Base-by-base conservation (phyloP, 2,113 vertebrate genomes). In the Hemiscyllium ocellatum region DNA sequence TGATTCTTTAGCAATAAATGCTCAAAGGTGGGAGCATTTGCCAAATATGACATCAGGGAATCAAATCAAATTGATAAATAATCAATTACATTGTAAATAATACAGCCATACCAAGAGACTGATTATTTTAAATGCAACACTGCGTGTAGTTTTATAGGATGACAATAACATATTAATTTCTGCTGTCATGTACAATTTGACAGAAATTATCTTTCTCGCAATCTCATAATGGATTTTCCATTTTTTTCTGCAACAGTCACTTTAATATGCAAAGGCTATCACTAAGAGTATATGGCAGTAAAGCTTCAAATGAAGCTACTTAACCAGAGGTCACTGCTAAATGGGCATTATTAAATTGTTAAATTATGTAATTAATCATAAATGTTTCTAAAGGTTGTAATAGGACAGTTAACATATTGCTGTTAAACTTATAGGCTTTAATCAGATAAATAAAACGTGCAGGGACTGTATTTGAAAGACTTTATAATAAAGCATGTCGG, bases 311-410 rank as follows among this genome's bases (percentile, higher is more conserved):
- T 87, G 50, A 24, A 52, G 85, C 17, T 17, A 85, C 80, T 85
- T 85, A 85, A 87, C 26, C 29, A 56, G 24, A 89, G 86, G 86
- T 89, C 86, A 56, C 86, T 15, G 24, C 86, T 89, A 89, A 89
- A 56, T 89, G 24, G 50, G 26, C 50, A 56, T 24, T 56, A 89
- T 89, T 89, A 89, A 89, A 89, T 89, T 89, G 47, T 89, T 89
- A 26, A 89, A 50, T 86, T 50, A 86, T 24, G 22, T 56, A 1
- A 89, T 89, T 61, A 56, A 56, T 56, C 24, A 24, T 89, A 29
- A 52, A 3, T 76, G 26, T 56, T 52, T 56, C 86, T 29, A 33
- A 89, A 56, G 86, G 13, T 3, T 89, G 50, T 56, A 89, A 89
- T 89, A 37, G 76, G 50, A 56, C 50, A 24, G 22, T 24, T 86